These are phyloP conservation scores for Silurus lanzhouensis DNA, from an alignment of 2,797 vertebrate species.

Conservation along the genomic window DNA sequence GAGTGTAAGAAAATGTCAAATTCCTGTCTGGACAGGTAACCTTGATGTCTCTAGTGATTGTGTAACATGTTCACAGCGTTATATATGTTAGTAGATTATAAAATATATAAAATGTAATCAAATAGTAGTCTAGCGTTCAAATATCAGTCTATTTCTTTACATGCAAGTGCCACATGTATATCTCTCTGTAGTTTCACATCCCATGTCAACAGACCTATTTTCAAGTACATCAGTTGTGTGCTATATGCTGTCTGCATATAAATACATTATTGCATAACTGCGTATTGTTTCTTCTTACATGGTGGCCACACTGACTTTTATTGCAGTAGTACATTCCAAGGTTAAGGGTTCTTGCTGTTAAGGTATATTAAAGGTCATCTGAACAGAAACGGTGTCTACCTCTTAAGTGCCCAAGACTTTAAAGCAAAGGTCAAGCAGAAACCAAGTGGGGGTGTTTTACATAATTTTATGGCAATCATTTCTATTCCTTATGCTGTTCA, in stretches of 20 bases:
- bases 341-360: not conserved
- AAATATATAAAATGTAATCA: not conserved
- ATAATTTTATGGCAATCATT: constrained; percentile 12
- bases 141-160: not conserved
- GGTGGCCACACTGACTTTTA: not conserved
- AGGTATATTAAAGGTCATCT: constrained; percentile 17
- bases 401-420: constrained; percentile 6
- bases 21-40: not conserved
- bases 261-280: not conserved
- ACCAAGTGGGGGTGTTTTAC: constrained; percentile 18
- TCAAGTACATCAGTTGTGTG: not conserved
- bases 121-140: not conserved
- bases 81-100: not conserved
- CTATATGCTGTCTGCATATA: not conserved
- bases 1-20: not conserved
- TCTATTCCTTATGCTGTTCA: not conserved
- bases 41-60: constrained; percentile 4
- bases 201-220: not conserved
- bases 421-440: constrained; percentile 3
- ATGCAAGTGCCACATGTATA: not conserved
- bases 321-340: not conserved
- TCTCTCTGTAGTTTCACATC: not conserved
- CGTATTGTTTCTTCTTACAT: not conserved
- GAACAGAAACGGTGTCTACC: constrained; percentile 1
- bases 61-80: not conserved